Evolutionary conservation across 2,888 invertebrate genomes (phyloP).

Genomic region (Lottia gigantea): DNA sequence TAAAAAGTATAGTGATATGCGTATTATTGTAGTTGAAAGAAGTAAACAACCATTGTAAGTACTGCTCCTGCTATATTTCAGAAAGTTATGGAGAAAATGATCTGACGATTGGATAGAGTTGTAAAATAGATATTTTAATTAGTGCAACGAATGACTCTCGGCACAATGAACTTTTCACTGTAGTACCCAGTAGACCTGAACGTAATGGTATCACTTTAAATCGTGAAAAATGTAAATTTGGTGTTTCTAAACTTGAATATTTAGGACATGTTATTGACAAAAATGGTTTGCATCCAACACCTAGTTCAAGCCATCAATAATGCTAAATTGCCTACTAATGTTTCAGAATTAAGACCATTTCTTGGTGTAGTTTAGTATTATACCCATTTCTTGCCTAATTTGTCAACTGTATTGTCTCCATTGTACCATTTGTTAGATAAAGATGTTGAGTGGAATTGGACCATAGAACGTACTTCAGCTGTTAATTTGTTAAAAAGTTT

Average conservation of each 20-base stretch:
- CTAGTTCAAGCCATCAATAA: slow-evolving; percentile 22
- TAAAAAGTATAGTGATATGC: background rate
- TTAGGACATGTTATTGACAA: slow-evolving; percentile 32
- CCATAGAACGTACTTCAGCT: background rate
- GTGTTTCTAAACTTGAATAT: slow-evolving; percentile 18
- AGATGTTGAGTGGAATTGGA: slow-evolving; percentile 32
- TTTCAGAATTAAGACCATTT: slow-evolving; percentile 18
- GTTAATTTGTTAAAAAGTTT: background rate
- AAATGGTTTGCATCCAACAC: slow-evolving; percentile 27
- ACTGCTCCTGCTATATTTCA: background rate
- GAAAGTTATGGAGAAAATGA: background rate
- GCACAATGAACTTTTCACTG: background rate
- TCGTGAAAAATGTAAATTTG: background rate
- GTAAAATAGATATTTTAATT: background rate
- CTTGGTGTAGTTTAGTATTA: slow-evolving; percentile 10
- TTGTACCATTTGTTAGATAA: slow-evolving; percentile 25
- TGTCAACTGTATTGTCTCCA: background rate
- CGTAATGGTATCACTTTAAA: background rate
- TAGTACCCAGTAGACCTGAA: background rate
- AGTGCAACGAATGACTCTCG: background rate
- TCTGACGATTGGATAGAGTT: background rate
- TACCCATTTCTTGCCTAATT: background rate
- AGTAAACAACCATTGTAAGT: slow-evolving; percentile 1
- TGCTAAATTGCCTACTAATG: slow-evolving; percentile 10
- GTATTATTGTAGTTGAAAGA: background rate